These are phyloP conservation scores for Varanus salvator DNA, from an alignment of 2,113 vertebrate species.

Conservation along the genomic window DNA sequence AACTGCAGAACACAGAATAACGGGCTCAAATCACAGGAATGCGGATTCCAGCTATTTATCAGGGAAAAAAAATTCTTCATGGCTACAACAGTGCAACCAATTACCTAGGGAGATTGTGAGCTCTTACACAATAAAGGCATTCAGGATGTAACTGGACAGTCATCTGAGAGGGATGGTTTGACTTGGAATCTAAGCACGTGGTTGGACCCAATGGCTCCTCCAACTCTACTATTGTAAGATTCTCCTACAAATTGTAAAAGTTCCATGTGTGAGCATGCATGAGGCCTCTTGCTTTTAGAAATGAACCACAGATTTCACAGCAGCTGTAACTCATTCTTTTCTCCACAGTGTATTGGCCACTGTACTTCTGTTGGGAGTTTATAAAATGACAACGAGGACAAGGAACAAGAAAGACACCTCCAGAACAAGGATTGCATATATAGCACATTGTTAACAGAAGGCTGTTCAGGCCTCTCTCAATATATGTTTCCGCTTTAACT, in stretches of 20 bases:
- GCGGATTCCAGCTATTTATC: too few species aligned
- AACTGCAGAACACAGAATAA: too few species aligned
- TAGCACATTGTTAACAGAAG: neutral
- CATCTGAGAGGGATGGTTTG: too few species aligned
- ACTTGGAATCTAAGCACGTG: too few species aligned
- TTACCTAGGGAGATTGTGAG: too few species aligned
- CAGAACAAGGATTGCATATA: neutral
- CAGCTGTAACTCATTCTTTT: neutral
- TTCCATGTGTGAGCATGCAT: neutral
- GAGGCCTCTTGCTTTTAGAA: neutral
- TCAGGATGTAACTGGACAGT: too few species aligned
- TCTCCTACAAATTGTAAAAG: neutral
- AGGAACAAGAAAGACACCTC: neutral
- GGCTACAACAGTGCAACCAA: too few species aligned
- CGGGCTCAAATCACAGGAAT: too few species aligned
- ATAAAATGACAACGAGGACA: too few species aligned
- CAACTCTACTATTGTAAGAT: neutral
- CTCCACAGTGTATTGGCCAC: neutral
- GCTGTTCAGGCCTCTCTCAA: neutral
- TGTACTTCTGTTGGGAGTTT: neutral
- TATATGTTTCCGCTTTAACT: neutral
- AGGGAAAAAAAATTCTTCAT: too few species aligned
- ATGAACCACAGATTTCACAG: neutral
- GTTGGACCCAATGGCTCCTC: too few species aligned
- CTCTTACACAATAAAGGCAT: too few species aligned